A percentile compares a stretch with the other conserved stretches of the same genome.
Conservation (phyloP, 2,113 vertebrate species). For the Vombatus ursinus region DNA sequence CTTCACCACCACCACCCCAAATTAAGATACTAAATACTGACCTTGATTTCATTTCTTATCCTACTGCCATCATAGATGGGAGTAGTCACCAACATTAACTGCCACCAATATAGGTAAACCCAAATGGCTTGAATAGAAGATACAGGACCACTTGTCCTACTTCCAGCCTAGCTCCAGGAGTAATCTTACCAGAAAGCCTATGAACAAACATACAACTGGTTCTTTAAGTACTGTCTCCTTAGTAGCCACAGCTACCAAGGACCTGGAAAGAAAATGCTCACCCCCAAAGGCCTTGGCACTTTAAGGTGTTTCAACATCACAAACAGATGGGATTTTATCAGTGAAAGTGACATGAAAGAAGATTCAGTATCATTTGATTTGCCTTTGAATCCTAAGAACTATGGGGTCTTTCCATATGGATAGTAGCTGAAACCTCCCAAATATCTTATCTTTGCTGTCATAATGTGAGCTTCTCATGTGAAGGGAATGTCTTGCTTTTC, state of each 20-base stretch:
- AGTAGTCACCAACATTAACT: background rate
- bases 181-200: background rate
- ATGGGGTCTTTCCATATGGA: no score
- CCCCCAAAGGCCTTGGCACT: background rate
- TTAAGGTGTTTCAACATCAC: background rate
- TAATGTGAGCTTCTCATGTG: no score
- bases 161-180: background rate
- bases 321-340: background rate
- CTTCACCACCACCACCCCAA: no score
- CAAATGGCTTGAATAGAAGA: background rate
- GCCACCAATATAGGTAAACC: background rate
- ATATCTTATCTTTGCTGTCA: no score
- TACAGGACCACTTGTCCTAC: background rate
- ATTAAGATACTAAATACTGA: background rate
- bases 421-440: no score
- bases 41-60: background rate
- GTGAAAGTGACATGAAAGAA: no score
- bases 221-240: background rate
- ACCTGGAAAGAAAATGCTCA: background rate
- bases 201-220: no score
- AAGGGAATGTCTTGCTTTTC: no score
- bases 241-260: background rate
- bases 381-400: no score
- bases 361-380: no score
- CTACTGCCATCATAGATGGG: background rate